Evolutionary conservation across 2,888 invertebrate genomes (phyloP).

Genomic region (Amphipyra tragopoginis): DNA sequence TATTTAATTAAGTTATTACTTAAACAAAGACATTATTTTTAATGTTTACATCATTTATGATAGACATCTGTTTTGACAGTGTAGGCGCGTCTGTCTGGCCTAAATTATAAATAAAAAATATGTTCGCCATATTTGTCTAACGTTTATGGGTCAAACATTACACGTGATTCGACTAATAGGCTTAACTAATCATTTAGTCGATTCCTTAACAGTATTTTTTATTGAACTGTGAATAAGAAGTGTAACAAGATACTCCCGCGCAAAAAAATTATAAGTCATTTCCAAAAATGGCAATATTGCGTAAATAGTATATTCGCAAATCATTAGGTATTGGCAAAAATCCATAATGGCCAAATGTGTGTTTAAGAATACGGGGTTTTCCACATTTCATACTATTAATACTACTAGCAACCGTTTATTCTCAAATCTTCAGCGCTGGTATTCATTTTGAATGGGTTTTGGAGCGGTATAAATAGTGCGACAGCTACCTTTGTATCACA

Average conservation of each 20-base stretch:
- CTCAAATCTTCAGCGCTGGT: too few species aligned
- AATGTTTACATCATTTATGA: not conserved
- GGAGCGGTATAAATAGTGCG: too few species aligned
- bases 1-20: not conserved
- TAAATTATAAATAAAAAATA: constrained; percentile 29
- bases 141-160: constrained; percentile 14
- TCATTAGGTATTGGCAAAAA: too few species aligned
- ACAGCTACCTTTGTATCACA: too few species aligned
- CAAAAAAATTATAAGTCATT: constrained; percentile 11
- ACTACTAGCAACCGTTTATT: too few species aligned
- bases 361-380: too few species aligned
- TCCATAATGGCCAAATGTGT: too few species aligned
- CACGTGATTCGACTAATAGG: constrained; percentile 1
- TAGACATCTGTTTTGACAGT: constrained; percentile 32
- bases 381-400: too few species aligned
- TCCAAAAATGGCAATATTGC: constrained; percentile 23
- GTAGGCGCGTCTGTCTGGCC: constrained; percentile 46
- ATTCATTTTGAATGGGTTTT: too few species aligned
- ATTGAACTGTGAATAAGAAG: not conserved
- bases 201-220: constrained; percentile 8
- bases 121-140: constrained; percentile 39
- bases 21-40: constrained; percentile 31
- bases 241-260: constrained; percentile 10
- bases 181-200: constrained; percentile 6
- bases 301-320: not conserved